These are phyloP conservation scores for Odontesthes bonariensis DNA, from an alignment of 2,113 vertebrate species.

Conservation along the genomic window DNA sequence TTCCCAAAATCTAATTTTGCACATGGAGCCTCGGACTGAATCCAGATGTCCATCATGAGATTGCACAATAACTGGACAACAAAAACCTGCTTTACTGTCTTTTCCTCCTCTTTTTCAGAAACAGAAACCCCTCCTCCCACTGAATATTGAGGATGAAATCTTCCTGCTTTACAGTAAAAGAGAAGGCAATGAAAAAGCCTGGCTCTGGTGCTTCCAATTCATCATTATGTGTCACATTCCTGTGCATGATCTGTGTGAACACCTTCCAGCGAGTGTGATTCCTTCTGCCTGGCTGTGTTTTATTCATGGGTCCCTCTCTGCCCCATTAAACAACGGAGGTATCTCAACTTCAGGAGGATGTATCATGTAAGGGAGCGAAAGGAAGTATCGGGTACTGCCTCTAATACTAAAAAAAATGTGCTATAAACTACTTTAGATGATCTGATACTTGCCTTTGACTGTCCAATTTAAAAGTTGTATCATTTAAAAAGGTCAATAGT, in stretches of 20 bases:
- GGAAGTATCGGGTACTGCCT: conserved; percentile 12
- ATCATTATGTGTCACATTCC: conserved; percentile 70
- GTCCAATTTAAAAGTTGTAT: neutral
- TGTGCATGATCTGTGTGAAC: conserved; percentile 61
- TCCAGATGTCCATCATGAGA: conserved; percentile 38
- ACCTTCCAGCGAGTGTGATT: conserved; percentile 64
- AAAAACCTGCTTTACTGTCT: conserved; percentile 13
- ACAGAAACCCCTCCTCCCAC: conserved; percentile 14
- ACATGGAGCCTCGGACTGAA: conserved; percentile 29
- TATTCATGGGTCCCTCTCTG: conserved; percentile 66
- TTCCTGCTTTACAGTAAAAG: conserved; percentile 42
- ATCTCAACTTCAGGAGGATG: conserved; percentile 34
- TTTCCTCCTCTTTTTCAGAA: conserved; percentile 8
- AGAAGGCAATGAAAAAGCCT: conserved; percentile 23
- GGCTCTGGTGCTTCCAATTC: conserved; percentile 39
- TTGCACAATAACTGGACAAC: conserved; percentile 32
- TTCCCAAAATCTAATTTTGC: conserved; percentile 23
- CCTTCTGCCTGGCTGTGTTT: conserved; percentile 70
- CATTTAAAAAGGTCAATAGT: neutral
- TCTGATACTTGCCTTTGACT: neutral
- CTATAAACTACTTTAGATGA: neutral
- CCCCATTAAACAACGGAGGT: conserved; percentile 63
- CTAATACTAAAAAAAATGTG: neutral
- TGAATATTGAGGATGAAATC: conserved; percentile 8
- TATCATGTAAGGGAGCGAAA: conserved; percentile 26